phyloP scores from a whole-genome alignment of 1,140 invertebrate species.

The Bombus terrestris region DNA sequence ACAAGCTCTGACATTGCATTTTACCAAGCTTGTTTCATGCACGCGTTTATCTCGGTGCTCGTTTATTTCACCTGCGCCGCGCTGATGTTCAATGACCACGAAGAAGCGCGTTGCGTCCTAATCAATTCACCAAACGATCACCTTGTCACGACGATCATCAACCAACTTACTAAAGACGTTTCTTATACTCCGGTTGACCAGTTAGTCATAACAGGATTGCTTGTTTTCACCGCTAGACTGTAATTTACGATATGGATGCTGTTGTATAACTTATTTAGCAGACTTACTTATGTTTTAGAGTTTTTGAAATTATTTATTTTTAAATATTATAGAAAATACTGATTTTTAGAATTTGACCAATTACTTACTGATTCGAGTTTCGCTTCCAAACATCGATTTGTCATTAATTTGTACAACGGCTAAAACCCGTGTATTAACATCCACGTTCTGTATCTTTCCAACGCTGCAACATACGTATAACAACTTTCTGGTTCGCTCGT shows the following conservation, averaged over 20 bases:
- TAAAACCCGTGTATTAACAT: background rate
- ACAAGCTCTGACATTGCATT: slow-evolving; percentile 24
- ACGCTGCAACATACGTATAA: background rate
- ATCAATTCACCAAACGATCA: slow-evolving; percentile 8
- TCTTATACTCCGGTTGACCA: background rate
- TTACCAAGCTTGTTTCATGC: slow-evolving; percentile 21
- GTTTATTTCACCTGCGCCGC: slow-evolving; percentile 2
- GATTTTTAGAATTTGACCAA: too few species aligned
- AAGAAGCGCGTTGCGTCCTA: background rate
- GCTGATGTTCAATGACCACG: background rate
- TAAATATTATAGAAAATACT: background rate
- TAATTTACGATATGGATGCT: background rate
- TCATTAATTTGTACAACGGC: background rate
- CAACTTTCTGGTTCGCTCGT: background rate
- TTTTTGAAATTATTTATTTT: background rate
- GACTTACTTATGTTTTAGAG: background rate
- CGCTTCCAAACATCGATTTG: background rate
- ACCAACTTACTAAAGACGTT: background rate
- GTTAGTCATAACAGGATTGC: background rate
- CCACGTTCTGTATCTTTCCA: background rate
- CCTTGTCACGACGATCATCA: background rate
- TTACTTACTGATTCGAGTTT: background rate
- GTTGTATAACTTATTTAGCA: too few species aligned
- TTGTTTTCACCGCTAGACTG: background rate
- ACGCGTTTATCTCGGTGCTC: slow-evolving; percentile 14